phyloP scores from a whole-genome alignment of 2,797 vertebrate species.

The Notamacropus eugenii region DNA sequence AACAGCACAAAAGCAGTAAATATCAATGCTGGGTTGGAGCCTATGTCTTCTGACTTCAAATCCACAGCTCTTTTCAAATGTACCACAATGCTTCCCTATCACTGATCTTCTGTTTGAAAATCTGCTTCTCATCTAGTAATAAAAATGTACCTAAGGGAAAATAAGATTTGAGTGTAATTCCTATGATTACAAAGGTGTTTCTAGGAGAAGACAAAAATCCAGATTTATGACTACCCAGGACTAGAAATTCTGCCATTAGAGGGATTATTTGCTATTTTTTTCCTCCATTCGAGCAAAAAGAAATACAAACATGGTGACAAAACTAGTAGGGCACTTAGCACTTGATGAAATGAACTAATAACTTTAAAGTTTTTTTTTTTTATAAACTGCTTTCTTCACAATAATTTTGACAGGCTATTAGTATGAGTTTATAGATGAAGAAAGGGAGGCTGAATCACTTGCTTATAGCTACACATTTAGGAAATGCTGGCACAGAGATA shows the following conservation, averaged over 20 bases:
- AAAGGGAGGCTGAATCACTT: background rate
- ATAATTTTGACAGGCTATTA: background rate
- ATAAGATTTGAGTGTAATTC: slow-evolving; percentile 40
- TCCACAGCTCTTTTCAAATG: background rate
- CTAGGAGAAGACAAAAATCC: slow-evolving; percentile 52
- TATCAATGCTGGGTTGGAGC: background rate
- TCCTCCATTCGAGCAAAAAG: slow-evolving; percentile 50
- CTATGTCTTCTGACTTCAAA: background rate
- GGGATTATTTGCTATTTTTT: slow-evolving; percentile 47
- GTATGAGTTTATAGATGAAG: background rate
- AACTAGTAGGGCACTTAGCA: background rate
- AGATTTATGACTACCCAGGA: slow-evolving; percentile 31
- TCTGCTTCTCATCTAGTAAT: background rate
- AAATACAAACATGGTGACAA: slow-evolving; percentile 44
- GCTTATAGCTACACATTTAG: background rate
- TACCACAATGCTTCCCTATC: background rate
- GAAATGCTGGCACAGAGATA: background rate
- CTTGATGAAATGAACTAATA: background rate
- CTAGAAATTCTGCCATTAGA: slow-evolving; percentile 47
- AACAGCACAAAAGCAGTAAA: background rate
- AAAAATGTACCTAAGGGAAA: slow-evolving; percentile 46
- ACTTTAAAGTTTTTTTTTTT: background rate
- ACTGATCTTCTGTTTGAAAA: background rate
- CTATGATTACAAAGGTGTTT: slow-evolving; percentile 46
- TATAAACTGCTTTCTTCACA: background rate